Evolutionary conservation across 2,797 vertebrate species (phyloP).

Genomic region (Acipenser oxyrinchus): DNA sequence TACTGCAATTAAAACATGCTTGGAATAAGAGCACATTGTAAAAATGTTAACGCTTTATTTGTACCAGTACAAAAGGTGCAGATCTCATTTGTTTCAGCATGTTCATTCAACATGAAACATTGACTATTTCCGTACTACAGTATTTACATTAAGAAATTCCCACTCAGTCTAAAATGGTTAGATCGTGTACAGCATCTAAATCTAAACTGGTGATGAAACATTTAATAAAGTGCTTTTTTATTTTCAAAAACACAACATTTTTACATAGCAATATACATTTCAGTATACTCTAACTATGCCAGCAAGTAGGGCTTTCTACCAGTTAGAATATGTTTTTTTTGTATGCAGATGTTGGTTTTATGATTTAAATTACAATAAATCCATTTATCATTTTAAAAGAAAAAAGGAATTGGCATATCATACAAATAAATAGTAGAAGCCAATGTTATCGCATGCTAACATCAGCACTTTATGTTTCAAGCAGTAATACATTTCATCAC

Average conservation of each 20-base stretch:
- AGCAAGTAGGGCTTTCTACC: conserved; percentile 42
- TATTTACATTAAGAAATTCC: conserved; percentile 58
- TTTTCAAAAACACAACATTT: conserved; percentile 66
- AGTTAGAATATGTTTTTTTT: conserved; percentile 39
- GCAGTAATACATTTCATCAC: conserved; percentile 72
- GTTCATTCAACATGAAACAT: conserved; percentile 51
- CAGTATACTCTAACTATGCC: conserved; percentile 44
- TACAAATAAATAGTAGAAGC: conserved; percentile 84
- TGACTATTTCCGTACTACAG: conserved; percentile 40
- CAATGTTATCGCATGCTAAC: conserved; percentile 74
- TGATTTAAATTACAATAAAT: conserved; percentile 62
- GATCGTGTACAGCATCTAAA: conserved; percentile 64
- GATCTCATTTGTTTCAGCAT: conserved; percentile 53
- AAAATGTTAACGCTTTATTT: conserved; percentile 80
- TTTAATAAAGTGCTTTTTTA: conserved; percentile 79
- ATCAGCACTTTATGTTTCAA: conserved; percentile 71
- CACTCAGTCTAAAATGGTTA: conserved; percentile 51
- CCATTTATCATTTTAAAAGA: conserved; percentile 54
- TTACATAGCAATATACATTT: conserved; percentile 69
- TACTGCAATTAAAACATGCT: conserved; percentile 8
- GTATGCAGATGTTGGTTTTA: conserved; percentile 44
- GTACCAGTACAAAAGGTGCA: conserved; percentile 77
- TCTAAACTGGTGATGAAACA: conserved; percentile 72
- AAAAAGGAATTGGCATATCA: conserved; percentile 73
- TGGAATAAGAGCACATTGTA: conserved; percentile 44